Evolutionary conservation across 2,888 invertebrate species (phyloP).

Genomic region (Meiosimyza decipiens): DNA sequence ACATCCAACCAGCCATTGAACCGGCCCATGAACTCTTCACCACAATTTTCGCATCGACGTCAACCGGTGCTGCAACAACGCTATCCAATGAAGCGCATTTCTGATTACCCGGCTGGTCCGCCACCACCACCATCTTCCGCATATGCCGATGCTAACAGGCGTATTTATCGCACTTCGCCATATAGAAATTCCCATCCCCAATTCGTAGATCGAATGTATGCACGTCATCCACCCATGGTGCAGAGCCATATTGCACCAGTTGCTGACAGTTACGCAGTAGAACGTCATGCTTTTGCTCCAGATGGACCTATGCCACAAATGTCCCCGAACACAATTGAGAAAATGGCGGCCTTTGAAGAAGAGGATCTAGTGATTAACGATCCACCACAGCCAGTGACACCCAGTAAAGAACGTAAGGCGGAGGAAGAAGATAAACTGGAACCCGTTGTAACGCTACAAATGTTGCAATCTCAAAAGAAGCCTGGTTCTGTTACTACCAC

Average conservation of each 20-base stretch:
- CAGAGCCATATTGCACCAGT: conserved; percentile 44
- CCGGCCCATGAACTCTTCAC: conserved; percentile 52
- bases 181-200: conserved; percentile 47
- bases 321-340: conserved; percentile 47
- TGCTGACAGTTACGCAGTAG: conserved; percentile 53
- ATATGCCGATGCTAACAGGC: conserved; percentile 56
- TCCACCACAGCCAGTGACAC: conserved; percentile 66
- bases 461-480: conserved; percentile 73
- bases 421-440: conserved; percentile 63
- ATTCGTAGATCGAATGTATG: conserved; percentile 53
- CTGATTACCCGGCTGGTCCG: conserved; percentile 53
- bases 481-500: conserved; percentile 53
- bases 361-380: conserved; percentile 67
- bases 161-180: conserved; percentile 61
- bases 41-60: conserved; percentile 62
- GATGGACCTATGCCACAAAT: conserved; percentile 43
- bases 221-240: conserved; percentile 54
- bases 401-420: conserved; percentile 54
- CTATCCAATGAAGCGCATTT: conserved; percentile 59
- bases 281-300: conserved; percentile 51
- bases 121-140: conserved; percentile 50
- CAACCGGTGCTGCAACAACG: conserved; percentile 48
- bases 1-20: conserved; percentile 48
- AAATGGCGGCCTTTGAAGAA: conserved; percentile 60
- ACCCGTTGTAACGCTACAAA: conserved; percentile 75